Evolutionary conservation across 2,113 vertebrate genomes (phyloP).

Genomic region (Siphamia tubifer): DNA sequence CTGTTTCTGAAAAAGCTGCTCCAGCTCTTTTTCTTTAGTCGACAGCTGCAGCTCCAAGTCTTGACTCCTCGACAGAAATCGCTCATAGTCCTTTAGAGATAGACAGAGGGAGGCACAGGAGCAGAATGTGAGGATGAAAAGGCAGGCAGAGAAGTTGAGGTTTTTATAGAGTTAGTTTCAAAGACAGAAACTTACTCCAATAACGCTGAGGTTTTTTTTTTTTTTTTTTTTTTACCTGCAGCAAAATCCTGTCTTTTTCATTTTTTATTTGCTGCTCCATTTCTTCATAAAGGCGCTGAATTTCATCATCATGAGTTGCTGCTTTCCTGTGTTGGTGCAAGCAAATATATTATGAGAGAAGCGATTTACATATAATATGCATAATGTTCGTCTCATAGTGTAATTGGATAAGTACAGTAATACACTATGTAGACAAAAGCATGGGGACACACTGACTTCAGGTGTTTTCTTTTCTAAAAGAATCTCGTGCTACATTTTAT

Average conservation of each 20-base stretch:
- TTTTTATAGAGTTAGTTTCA: background rate
- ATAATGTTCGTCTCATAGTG: too few species aligned
- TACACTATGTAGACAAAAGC: too few species aligned
- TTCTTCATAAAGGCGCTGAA: conserved; percentile 90
- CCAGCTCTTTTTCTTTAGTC: conserved; percentile 88
- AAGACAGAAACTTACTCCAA: background rate
- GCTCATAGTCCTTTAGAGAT: conserved; percentile 84
- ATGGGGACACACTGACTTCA: too few species aligned
- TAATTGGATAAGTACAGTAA: too few species aligned
- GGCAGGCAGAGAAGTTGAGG: background rate
- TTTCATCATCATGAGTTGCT: conserved; percentile 87
- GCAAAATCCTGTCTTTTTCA: conserved; percentile 88
- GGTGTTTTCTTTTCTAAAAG: too few species aligned
- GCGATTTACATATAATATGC: too few species aligned
- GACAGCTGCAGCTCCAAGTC: conserved; percentile 84
- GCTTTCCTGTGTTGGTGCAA: conserved; percentile 81
- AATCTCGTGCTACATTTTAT: too few species aligned
- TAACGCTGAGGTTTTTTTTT: too few species aligned
- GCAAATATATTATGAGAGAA: background rate
- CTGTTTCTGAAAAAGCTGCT: conserved; percentile 86
- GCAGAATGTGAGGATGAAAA: background rate
- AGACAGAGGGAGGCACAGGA: background rate
- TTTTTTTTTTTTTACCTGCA: conserved; percentile 85
- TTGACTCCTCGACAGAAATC: conserved; percentile 83
- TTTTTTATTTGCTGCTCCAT: conserved; percentile 95